Conservation (phyloP, 1,140 invertebrate genomes). For the Pristionchus pacificus region DNA sequence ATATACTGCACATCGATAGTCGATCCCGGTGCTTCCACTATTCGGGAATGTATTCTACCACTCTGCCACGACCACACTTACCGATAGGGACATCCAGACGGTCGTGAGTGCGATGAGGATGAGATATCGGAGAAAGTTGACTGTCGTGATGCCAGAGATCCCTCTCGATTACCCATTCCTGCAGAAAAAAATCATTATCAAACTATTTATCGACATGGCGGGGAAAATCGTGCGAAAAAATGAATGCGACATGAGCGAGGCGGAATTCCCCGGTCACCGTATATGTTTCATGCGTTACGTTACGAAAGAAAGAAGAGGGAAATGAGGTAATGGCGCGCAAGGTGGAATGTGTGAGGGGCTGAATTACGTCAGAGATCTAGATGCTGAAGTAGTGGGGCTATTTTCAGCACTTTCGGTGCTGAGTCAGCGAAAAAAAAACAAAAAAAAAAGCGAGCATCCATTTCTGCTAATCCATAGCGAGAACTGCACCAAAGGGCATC, state of each 20-base stretch:
- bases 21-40: too few relatives aligned
- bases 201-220: background rate
- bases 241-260: background rate
- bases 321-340: background rate
- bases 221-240: background rate
- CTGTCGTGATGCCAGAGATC: background rate
- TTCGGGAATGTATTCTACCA: too few relatives aligned
- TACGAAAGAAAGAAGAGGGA: background rate
- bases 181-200: background rate
- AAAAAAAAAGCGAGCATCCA: too few relatives aligned
- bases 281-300: background rate
- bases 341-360: background rate
- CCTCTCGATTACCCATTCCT: background rate
- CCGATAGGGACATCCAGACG: too few relatives aligned
- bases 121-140: background rate
- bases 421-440: too few relatives aligned
- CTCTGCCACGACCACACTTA: too few relatives aligned
- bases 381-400: too few relatives aligned
- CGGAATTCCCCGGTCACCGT: background rate
- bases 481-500: too few relatives aligned
- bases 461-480: too few relatives aligned
- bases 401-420: too few relatives aligned
- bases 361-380: too few relatives aligned
- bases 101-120: background rate
- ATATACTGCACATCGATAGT: too few relatives aligned